phyloP scores from a whole-genome alignment of 1,140 invertebrate species.

The Drosophila setifemur region DNA sequence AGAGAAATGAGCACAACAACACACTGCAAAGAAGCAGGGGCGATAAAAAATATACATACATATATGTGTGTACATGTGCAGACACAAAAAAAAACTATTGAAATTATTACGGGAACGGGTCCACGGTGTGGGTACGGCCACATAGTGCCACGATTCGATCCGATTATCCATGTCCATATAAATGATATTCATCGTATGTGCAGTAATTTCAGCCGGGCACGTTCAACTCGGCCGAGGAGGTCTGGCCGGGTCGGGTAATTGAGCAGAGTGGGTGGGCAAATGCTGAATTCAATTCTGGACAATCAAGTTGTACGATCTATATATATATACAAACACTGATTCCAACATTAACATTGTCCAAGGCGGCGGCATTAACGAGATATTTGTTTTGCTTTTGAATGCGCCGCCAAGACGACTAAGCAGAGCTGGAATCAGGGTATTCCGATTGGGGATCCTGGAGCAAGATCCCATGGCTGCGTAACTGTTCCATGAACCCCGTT shows the following conservation, averaged over 20 bases:
- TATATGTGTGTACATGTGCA: neutral
- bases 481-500: neutral
- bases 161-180: slow-evolving; percentile 18
- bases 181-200: slow-evolving; percentile 27
- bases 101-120: slow-evolving; percentile 22
- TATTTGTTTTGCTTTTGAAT: slow-evolving; percentile 43
- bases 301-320: slow-evolving; percentile 49
- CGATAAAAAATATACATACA: slow-evolving; percentile 43
- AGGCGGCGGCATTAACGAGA: slow-evolving; percentile 53
- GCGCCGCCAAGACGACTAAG: slow-evolving; percentile 9
- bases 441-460: neutral
- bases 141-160: slow-evolving; percentile 20
- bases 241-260: slow-evolving; percentile 46
- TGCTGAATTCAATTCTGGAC: slow-evolving; percentile 65
- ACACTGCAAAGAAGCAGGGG: slow-evolving; percentile 6
- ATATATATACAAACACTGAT: slow-evolving; percentile 23
- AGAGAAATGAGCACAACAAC: slow-evolving; percentile 45
- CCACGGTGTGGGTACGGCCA: neutral
- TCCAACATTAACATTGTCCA: slow-evolving; percentile 30
- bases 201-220: slow-evolving; percentile 69
- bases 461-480: neutral
- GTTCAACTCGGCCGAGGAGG: slow-evolving; percentile 70
- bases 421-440: neutral
- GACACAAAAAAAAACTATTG: slow-evolving; percentile 44
- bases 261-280: slow-evolving; percentile 54